Evolutionary conservation across 2,888 invertebrate genomes (phyloP).

Genomic region (Elysia crispata): DNA sequence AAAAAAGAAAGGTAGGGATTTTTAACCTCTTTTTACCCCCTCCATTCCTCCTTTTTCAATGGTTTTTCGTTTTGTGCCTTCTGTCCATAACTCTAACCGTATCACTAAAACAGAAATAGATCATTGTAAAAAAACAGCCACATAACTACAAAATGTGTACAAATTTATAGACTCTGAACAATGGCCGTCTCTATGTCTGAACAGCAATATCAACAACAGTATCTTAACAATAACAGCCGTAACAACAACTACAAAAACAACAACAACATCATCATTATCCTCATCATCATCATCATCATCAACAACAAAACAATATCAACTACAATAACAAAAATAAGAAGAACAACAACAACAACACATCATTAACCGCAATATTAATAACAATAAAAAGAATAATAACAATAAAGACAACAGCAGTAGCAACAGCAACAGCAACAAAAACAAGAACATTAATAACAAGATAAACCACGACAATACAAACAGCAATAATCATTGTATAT

Average conservation of each 20-base stretch:
- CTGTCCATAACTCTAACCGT: too few relatives aligned
- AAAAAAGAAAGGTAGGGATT: too few relatives aligned
- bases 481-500: too few relatives aligned
- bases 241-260: neutral
- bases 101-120: too few relatives aligned
- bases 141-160: too few relatives aligned
- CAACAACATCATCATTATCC: neutral
- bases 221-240: neutral
- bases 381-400: neutral
- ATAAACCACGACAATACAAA: neutral
- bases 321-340: constrained; percentile 28
- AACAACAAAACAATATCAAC: constrained; percentile 14
- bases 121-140: too few relatives aligned
- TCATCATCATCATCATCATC: neutral
- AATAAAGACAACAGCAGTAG: neutral
- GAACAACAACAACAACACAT: constrained; percentile 26
- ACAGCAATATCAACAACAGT: neutral
- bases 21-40: too few relatives aligned
- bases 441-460: neutral
- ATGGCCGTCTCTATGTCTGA: too few relatives aligned
- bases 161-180: neutral
- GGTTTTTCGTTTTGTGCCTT: too few relatives aligned
- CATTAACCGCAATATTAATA: constrained; percentile 18
- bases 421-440: neutral
- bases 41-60: too few relatives aligned